These are phyloP conservation scores for Callyntrura guangdongensis DNA, from an alignment of 2,888 invertebrate species.

Conservation along the genomic window DNA sequence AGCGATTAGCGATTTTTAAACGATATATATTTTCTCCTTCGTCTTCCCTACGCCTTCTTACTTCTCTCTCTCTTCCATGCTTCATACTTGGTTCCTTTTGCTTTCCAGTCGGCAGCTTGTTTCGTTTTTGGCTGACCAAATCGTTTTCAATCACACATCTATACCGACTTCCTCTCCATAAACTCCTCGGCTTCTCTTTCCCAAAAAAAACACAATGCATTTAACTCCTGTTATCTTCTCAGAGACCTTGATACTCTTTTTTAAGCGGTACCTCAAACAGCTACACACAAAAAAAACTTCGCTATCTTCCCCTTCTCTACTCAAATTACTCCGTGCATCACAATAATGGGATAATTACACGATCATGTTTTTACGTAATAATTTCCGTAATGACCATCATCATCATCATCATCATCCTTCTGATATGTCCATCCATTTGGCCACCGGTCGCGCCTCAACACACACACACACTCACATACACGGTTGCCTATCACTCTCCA, in stretches of 20 bases:
- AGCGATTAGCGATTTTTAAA: conserved; percentile 71
- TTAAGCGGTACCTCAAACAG: too few species aligned
- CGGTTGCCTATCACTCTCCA: conserved; percentile 18
- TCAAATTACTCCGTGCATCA: conserved; percentile 22
- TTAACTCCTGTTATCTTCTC: too few species aligned
- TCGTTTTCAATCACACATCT: too few species aligned
- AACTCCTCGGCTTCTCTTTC: too few species aligned
- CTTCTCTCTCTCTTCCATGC: background rate
- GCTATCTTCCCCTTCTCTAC: background rate
- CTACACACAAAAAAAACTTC: background rate
- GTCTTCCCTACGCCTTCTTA: background rate
- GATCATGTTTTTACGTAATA: conserved; percentile 39
- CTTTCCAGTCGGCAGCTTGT: too few species aligned
- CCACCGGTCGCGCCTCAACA: background rate
- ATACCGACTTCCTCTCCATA: too few species aligned
- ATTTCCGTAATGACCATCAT: conserved; percentile 24
- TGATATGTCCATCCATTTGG: conserved; percentile 9
- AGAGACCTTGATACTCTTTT: too few species aligned
- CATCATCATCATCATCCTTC: background rate
- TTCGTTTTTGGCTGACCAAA: conserved; percentile 16
- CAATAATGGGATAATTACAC: conserved; percentile 31
- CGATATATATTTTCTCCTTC: conserved; percentile 59
- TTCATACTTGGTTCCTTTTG: background rate
- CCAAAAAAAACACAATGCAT: too few species aligned
- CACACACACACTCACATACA: background rate